Evolutionary conservation across 2,888 invertebrate species (phyloP), one percentile per base, ranked within the genome.

Genomic region (Cheilosia vulpina): DNA sequence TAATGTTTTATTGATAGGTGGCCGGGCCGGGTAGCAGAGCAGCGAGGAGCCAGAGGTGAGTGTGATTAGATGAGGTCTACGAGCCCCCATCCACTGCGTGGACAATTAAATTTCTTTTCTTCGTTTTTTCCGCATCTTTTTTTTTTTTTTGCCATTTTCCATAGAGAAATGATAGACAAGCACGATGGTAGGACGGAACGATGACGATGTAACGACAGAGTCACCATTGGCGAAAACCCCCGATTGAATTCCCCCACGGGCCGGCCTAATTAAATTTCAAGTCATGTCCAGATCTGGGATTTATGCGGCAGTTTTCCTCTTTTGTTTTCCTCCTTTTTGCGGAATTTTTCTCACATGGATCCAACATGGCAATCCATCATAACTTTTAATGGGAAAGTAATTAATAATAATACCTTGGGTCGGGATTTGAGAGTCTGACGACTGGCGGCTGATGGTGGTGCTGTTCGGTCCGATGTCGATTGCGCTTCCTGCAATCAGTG

Each of bases 1-100:
- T 88, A 88, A 88, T 88, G 88, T 88, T 88, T 88, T 88, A 88
- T 88, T 88, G 88, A 88, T 88, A 81, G 85, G 66, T 62, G 47
- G 43, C 62, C 69, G 50, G 57, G 17, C 41, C 9, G 60, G 17
- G 21, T 24, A 24, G 2, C 15, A n/a, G 53, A 17, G 43, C 43
- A 21, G 43, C 13, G 50, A 24, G 52, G 43, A 27, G 13, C 50
- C 24, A 41, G 60, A 65, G 63, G 47, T 43, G 76, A 53, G 60
- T 47, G 60, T 38, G 80, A 72, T 76, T 84, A 75, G 80, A 84
- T 76, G 80, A 31, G 65, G 71, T 76, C 47, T 55, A 62, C 60
- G 65, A 50, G 65, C 69, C 65, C 65, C 63, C 65, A 15, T 68
- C 31, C 50, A 34, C 41, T 50, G 24, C 19, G 80, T 69, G 81